phyloP scores from a whole-genome alignment of 37 sponge, comb jelly and placozoan species.

The Bolinopsis microptera region DNA sequence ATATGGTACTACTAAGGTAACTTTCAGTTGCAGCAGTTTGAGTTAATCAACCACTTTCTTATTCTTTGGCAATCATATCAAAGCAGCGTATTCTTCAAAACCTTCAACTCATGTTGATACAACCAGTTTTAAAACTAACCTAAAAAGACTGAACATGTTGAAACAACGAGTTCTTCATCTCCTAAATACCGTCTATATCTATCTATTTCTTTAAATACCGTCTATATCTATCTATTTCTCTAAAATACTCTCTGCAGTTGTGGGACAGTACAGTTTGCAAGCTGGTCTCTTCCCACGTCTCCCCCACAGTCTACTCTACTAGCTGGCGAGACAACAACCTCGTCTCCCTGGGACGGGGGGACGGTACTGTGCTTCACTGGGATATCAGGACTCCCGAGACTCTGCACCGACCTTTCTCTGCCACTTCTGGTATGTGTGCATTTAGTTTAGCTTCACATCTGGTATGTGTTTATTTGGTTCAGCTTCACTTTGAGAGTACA shows the following conservation, averaged over 20 bases:
- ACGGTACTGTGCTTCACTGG: conserved; percentile 54
- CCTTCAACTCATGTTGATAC: too few species aligned
- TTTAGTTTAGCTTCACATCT: not conserved
- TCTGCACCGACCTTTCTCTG: conserved; percentile 11
- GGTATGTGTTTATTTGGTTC: not conserved
- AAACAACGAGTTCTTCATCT: too few species aligned
- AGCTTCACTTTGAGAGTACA: too few species aligned
- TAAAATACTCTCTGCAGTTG: conserved; percentile 35
- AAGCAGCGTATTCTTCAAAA: too few species aligned
- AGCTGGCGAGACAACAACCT: conserved; percentile 42
- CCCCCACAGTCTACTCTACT: conserved; percentile 44
- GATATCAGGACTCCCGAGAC: conserved; percentile 27
- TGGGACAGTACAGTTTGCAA: conserved; percentile 65
- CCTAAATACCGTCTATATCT: too few species aligned
- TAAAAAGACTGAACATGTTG: too few species aligned
- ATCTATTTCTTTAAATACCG: not conserved
- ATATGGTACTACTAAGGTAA: conserved; percentile 57
- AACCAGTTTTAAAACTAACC: too few species aligned
- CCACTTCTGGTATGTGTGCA: not conserved
- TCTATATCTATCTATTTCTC: not conserved
- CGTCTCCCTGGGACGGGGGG: conserved; percentile 61
- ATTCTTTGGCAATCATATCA: too few species aligned
- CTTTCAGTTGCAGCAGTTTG: too few species aligned
- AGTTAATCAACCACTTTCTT: not conserved
- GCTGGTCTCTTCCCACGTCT: conserved; percentile 36